Evolutionary conservation across 1,140 invertebrate genomes (phyloP).

Genomic region (Meteorus sp.): DNA sequence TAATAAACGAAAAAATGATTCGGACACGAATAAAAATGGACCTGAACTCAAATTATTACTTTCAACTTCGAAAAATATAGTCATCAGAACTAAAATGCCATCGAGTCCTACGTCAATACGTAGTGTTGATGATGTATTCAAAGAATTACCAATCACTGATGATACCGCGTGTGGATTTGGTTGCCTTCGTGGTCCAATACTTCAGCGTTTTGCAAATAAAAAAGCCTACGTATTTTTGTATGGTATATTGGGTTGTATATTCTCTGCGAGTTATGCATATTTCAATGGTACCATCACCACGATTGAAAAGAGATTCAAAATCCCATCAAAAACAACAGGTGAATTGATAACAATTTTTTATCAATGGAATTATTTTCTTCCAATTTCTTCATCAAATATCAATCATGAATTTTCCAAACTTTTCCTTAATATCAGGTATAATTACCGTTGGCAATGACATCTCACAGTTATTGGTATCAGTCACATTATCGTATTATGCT

Average conservation of each 20-base stretch:
- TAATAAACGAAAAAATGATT: constrained; percentile 3
- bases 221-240: constrained; percentile 75
- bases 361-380: not conserved
- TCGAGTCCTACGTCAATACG: constrained; percentile 36
- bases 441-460: constrained; percentile 74
- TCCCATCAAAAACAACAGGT: constrained; percentile 76
- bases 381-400: constrained; percentile 6
- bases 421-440: constrained; percentile 57
- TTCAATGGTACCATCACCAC: constrained; percentile 79
- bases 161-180: constrained; percentile 69
- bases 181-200: constrained; percentile 60
- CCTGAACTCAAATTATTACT: constrained; percentile 13
- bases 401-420: not conserved
- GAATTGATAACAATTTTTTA: constrained; percentile 32
- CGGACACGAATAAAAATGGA: constrained; percentile 3
- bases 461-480: constrained; percentile 62
- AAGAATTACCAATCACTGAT: constrained; percentile 61
- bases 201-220: constrained; percentile 74
- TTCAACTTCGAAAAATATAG: constrained; percentile 31
- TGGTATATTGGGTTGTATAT: constrained; percentile 72
- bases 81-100: constrained; percentile 44
- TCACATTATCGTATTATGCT: constrained; percentile 70
- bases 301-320: constrained; percentile 79
- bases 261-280: constrained; percentile 76
- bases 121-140: constrained; percentile 60